Base-by-base conservation (phyloP, 37 sponge, comb jelly and placozoan genomes). In the Geodia barretti region DNA sequence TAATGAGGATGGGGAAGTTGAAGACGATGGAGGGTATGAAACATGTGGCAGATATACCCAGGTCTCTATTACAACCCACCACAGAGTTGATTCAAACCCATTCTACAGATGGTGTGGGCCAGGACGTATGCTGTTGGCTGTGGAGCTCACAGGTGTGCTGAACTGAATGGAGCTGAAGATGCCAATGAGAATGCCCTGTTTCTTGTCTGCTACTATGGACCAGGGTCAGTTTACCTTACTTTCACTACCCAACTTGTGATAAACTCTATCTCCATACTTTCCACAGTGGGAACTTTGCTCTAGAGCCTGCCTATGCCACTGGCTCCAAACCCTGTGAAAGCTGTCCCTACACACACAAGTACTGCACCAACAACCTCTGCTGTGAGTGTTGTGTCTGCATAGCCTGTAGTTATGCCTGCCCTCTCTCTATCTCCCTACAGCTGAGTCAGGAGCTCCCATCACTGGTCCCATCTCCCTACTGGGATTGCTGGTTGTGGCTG, bases 161-260 rank as follows among this genome's bases (percentile, higher is more conserved):
- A 69, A 31, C 62, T 87, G 25, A 24, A 39, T 33, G 76, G 76
- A 61, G 69, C 70, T 26, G 70, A 70, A 31, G 83, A 83, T 40
- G 75, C 42, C 11, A 25, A 39, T 24, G 76, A 80, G 26, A 80
- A 80, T 68, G 81, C 76, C 69, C 70, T 87, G 9, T 76, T 70
- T 28, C 62, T 87, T 75, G 88, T 87, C 58, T 87, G 88, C 71
- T 31, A 87, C 72, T 87, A 87, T 70, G 88, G 88, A 11, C 88
- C 88, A 60, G 81, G 82, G 88, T 87, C 19, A 76, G 77, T 68
- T 17, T n/a, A n/a, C n/a, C n/a, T n/a, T n/a, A n/a, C n/a, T n/a
- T n/a, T n/a, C n/a, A n/a, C n/a, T n/a, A n/a, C n/a, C n/a, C n/a
- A n/a, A n/a, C n/a, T n/a, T n/a, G n/a, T n/a, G n/a, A n/a, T n/a